Conservation (phyloP, 2,888 invertebrate genomes). For the Dolichomitus sp. region DNA sequence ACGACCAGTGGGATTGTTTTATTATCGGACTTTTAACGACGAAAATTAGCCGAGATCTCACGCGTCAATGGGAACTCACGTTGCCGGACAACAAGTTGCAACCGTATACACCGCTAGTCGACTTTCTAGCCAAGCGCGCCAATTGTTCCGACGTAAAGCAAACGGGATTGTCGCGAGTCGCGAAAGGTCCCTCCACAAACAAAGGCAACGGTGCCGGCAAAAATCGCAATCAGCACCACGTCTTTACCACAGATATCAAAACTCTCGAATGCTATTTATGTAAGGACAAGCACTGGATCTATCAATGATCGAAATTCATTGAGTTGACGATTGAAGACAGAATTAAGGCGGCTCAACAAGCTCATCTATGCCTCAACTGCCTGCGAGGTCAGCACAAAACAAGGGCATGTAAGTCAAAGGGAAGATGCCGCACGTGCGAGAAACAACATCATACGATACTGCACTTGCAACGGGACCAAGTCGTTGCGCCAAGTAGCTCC, state of each 20-base stretch:
- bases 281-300: neutral
- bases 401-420: neutral
- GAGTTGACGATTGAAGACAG: constrained; percentile 20
- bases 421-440: constrained; percentile 45
- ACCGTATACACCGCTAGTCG: constrained; percentile 26
- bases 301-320: constrained; percentile 11
- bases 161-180: neutral
- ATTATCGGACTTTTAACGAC: constrained; percentile 26
- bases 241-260: neutral
- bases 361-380: constrained; percentile 42
- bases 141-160: constrained; percentile 39
- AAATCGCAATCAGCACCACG: neutral
- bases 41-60: constrained; percentile 36
- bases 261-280: neutral
- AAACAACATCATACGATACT: constrained; percentile 42
- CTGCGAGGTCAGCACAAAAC: constrained; percentile 32
- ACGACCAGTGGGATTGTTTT: constrained; percentile 32
- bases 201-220: neutral
- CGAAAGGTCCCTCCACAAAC: neutral
- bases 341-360: constrained; percentile 32
- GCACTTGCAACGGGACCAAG: neutral
- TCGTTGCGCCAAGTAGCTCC: neutral
- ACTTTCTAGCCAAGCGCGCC: constrained; percentile 56
- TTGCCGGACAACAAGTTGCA: constrained; percentile 57
- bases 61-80: constrained; percentile 54